phyloP scores from a whole-genome alignment of 2,888 invertebrate genomes.

The Drosophila kanekoi region DNA sequence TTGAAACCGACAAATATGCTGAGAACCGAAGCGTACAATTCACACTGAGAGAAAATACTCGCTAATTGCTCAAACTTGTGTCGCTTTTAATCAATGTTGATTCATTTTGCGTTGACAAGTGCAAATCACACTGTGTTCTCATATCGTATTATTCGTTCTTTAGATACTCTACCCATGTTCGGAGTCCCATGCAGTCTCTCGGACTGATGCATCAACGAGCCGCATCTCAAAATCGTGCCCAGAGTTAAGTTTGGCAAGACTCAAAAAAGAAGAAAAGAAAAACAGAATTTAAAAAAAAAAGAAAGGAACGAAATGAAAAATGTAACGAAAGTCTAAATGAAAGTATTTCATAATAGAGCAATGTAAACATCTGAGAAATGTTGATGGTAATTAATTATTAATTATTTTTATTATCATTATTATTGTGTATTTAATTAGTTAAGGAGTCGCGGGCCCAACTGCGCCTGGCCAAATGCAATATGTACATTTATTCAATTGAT shows the following conservation, averaged over 20 bases:
- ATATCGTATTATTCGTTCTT: not conserved
- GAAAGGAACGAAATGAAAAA: conserved; percentile 9
- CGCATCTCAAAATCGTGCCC: conserved; percentile 49
- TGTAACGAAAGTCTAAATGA: conserved; percentile 14
- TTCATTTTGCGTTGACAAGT: not conserved
- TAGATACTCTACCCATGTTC: conserved; percentile 1
- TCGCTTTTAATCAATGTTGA: conserved; percentile 22
- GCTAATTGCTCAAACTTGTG: conserved; percentile 35
- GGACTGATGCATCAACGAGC: conserved; percentile 7
- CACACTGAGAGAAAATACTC: conserved; percentile 35
- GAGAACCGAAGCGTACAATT: conserved; percentile 5
- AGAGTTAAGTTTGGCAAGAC: conserved; percentile 45
- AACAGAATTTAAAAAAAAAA: conserved; percentile 7
- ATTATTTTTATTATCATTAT: conserved; percentile 19
- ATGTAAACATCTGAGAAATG: conserved; percentile 35
- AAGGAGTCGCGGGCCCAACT: conserved; percentile 27
- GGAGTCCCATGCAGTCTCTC: conserved; percentile 1
- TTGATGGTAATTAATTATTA: conserved; percentile 35
- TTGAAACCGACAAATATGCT: conserved; percentile 16
- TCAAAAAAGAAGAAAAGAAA: not conserved
- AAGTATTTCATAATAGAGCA: conserved; percentile 27
- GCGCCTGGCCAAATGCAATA: conserved; percentile 52
- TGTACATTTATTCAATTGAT: conserved; percentile 54
- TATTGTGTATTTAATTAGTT: conserved; percentile 50
- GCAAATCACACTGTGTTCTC: no score